phyloP scores from a whole-genome alignment of 2,888 invertebrate species.

The Diaperis boleti region DNA sequence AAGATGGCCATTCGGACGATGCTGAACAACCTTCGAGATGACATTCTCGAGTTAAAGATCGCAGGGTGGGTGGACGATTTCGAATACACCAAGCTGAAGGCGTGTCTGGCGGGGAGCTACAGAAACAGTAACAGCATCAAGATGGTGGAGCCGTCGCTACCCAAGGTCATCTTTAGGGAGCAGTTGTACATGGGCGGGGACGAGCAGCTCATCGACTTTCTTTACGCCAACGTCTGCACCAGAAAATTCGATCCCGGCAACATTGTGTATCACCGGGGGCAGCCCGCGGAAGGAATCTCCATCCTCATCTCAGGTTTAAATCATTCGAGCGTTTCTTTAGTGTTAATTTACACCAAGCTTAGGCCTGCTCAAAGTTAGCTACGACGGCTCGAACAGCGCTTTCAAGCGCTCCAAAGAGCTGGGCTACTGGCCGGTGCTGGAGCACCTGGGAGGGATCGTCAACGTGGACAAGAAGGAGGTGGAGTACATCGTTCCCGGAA shows the following conservation, averaged over 20 bases:
- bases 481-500: conserved; percentile 73
- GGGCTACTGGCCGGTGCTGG: conserved; percentile 70
- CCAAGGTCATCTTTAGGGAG: conserved; percentile 63
- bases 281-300: conserved; percentile 63
- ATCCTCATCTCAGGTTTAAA: conserved; percentile 65
- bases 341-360: too few relatives aligned
- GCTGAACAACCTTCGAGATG: conserved; percentile 71
- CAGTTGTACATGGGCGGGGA: conserved; percentile 48
- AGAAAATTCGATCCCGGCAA: conserved; percentile 46
- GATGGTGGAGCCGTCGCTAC: conserved; percentile 67
- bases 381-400: too few relatives aligned
- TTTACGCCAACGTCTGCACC: conserved; percentile 44
- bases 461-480: conserved; percentile 67
- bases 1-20: conserved; percentile 73
- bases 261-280: conserved; percentile 54
- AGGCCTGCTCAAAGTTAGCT: too few relatives aligned
- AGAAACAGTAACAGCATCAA: conserved; percentile 26
- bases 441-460: conserved; percentile 66
- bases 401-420: neutral
- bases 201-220: conserved; percentile 41
- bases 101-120: neutral
- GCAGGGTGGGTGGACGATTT: conserved; percentile 47
- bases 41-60: conserved; percentile 69
- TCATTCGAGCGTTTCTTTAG: too few relatives aligned
- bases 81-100: conserved; percentile 11